These are phyloP conservation scores for Dasysyrphus tricinctus DNA, from an alignment of 2,888 invertebrate species.

Conservation along the genomic window DNA sequence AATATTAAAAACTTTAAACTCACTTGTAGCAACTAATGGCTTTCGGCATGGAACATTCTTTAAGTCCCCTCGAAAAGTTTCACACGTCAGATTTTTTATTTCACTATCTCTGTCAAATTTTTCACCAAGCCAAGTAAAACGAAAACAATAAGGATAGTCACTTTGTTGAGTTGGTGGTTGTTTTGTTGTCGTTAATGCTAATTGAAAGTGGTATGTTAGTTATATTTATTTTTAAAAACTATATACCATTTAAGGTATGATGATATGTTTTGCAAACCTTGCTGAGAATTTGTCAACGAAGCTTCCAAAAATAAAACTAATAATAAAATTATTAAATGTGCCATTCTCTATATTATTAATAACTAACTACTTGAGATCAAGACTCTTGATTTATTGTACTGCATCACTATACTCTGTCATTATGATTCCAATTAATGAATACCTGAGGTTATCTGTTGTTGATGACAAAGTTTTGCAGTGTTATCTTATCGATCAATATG, in stretches of 20 bases:
- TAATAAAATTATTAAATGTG: conserved; percentile 12
- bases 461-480: conserved; percentile 45
- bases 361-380: conserved; percentile 10
- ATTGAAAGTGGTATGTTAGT: background rate
- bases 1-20: conserved; percentile 76
- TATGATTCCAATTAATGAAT: conserved; percentile 20
- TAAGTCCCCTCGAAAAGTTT: conserved; percentile 84
- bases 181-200: conserved; percentile 75
- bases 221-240: background rate
- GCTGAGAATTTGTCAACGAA: background rate
- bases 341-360: background rate
- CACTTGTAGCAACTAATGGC: conserved; percentile 87
- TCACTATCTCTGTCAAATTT: conserved; percentile 85
- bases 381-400: conserved; percentile 18
- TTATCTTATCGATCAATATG: conserved; percentile 61
- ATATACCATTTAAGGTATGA: background rate
- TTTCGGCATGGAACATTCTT: conserved; percentile 86
- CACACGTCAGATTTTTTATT: conserved; percentile 85
- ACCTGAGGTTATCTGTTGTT: conserved; percentile 23
- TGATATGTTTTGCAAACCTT: conserved; percentile 78
- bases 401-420: conserved; percentile 2
- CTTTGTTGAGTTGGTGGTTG: conserved; percentile 30
- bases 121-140: conserved; percentile 89
- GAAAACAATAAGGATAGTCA: conserved; percentile 85
- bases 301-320: conserved; percentile 3